Percentiles rank a stretch among this genome's conserved stretches.
Evolutionary conservation across 2,113 vertebrate species (phyloP).

Genomic region (Junco hyemalis): DNA sequence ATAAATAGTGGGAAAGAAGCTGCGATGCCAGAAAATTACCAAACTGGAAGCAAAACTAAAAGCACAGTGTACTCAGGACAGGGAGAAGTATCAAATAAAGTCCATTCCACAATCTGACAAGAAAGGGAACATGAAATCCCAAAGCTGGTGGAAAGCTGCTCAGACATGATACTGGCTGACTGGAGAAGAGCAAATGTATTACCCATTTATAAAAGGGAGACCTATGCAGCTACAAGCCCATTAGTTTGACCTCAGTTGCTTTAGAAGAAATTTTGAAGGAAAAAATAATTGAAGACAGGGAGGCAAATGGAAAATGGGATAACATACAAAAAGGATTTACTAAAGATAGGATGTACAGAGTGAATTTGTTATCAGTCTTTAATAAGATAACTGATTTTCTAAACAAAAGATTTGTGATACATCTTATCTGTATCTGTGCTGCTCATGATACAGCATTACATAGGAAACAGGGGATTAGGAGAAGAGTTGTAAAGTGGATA

Average conservation of each 20-base stretch:
- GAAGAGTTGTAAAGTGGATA: constrained; percentile 46
- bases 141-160: background rate
- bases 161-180: background rate
- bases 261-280: constrained; percentile 34
- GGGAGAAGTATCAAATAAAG: background rate
- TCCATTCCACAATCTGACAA: background rate
- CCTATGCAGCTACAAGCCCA: constrained; percentile 10
- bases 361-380: constrained; percentile 42
- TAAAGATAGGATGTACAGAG: constrained; percentile 26
- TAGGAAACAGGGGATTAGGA: constrained; percentile 37
- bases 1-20: background rate
- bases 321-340: constrained; percentile 55
- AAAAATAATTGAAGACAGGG: constrained; percentile 44
- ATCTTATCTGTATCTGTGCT: constrained; percentile 16
- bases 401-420: constrained; percentile 54
- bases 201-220: constrained; percentile 19
- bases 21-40: background rate
- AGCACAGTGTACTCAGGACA: background rate
- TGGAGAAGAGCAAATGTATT: constrained; percentile 7
- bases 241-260: constrained; percentile 35
- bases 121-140: constrained; percentile 10
- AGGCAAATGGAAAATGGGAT: constrained; percentile 51
- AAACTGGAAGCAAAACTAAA: background rate
- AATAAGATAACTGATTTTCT: constrained; percentile 60
- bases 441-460: constrained; percentile 30